These are phyloP conservation scores for Lucifuga dentata DNA, from an alignment of 2,113 vertebrate species.

Conservation along the genomic window DNA sequence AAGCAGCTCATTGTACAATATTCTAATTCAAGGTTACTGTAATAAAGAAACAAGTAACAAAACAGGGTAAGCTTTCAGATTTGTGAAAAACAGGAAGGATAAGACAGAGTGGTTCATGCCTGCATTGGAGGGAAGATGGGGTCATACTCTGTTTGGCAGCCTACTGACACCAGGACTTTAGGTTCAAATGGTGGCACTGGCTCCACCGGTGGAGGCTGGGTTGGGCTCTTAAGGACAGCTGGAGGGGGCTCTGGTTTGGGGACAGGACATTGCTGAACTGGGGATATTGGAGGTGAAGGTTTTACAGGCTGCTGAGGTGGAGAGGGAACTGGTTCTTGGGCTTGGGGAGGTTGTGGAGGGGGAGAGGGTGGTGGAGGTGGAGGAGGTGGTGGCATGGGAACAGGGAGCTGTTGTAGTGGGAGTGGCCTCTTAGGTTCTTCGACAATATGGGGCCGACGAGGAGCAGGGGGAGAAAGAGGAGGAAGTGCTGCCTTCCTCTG, in stretches of 20 bases:
- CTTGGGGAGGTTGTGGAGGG: constrained; percentile 59
- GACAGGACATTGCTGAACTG: constrained; percentile 38
- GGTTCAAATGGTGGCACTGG: constrained; percentile 61
- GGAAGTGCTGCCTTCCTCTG: constrained; percentile 86
- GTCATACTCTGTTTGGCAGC: constrained; percentile 93
- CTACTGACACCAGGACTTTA: constrained; percentile 87
- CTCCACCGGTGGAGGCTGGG: constrained; percentile 67
- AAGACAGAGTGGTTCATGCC: constrained; percentile 80
- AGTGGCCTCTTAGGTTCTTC: constrained; percentile 64
- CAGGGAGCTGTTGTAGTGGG: constrained; percentile 45
- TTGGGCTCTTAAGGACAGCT: constrained; percentile 51
- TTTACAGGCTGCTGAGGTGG: constrained; percentile 44
- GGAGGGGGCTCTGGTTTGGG: constrained; percentile 60
- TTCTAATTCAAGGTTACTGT: neutral
- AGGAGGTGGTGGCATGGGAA: constrained; percentile 69
- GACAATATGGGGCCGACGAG: constrained; percentile 63
- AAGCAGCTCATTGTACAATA: neutral
- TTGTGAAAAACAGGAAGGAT: constrained; percentile 39
- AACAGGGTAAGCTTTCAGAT: constrained; percentile 1
- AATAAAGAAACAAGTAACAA: neutral
- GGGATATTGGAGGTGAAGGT: constrained; percentile 41
- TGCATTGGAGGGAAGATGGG: constrained; percentile 86
- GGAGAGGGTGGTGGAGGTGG: constrained; percentile 70
- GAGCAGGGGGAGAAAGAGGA: constrained; percentile 80
- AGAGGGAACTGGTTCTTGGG: constrained; percentile 50